Conservation (phyloP, 1,140 invertebrate genomes). For the Drosophila subpulchrella region DNA sequence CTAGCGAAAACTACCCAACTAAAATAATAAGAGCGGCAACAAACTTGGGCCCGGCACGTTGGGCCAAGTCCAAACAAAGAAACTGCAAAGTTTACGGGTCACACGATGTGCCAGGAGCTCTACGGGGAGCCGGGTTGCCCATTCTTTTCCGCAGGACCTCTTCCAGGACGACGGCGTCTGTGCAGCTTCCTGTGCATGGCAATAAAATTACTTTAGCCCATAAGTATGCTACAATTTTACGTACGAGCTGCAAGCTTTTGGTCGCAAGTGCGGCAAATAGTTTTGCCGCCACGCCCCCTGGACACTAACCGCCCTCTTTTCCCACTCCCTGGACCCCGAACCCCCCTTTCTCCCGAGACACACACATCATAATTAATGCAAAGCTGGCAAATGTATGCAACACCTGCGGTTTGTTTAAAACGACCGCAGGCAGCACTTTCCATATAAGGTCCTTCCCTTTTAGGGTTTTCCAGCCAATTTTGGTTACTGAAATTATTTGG, state of each 20-base stretch:
- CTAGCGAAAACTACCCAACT: constrained; percentile 62
- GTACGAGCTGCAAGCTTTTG: constrained; percentile 58
- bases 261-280: constrained; percentile 76
- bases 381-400: constrained; percentile 84
- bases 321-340: neutral
- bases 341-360: constrained; percentile 22
- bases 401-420: constrained; percentile 84
- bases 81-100: constrained; percentile 79
- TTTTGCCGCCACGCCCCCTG: constrained; percentile 51
- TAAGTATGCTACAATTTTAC: constrained; percentile 74
- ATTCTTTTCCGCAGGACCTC: constrained; percentile 17
- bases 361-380: constrained; percentile 84
- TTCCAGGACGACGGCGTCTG: constrained; percentile 56
- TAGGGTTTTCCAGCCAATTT: constrained; percentile 25
- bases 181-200: constrained; percentile 73
- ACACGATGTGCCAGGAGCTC: constrained; percentile 58
- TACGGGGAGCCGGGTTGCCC: constrained; percentile 3
- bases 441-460: constrained; percentile 10
- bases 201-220: constrained; percentile 75
- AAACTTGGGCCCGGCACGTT: constrained; percentile 59
- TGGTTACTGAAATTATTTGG: constrained; percentile 63
- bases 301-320: constrained; percentile 6
- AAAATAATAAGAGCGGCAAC: constrained; percentile 78
- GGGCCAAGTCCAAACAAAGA: constrained; percentile 77
- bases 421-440: constrained; percentile 74